Percentiles rank a stretch among this genome's conserved stretches.
Evolutionary conservation across 1,140 invertebrate species (phyloP).

Genomic region (Alviniconcha marisindica): DNA sequence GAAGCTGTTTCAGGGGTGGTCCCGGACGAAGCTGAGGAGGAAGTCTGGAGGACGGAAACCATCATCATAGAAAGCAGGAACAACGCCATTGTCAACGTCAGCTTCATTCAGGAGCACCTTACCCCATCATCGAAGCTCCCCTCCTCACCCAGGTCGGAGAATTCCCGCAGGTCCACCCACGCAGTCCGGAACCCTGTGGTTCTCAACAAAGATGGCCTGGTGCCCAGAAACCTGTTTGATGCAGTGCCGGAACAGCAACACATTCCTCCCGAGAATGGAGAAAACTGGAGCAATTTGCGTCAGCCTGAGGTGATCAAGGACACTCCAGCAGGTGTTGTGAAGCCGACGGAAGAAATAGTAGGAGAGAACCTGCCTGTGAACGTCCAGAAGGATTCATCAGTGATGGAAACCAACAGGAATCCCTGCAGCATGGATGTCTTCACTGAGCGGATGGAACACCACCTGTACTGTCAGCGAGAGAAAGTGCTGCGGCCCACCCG

Average conservation of each 20-base stretch:
- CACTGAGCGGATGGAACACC: constrained; percentile 16
- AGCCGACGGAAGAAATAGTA: too few relatives aligned
- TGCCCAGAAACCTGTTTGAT: constrained; percentile 10
- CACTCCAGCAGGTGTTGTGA: too few relatives aligned
- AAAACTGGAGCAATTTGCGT: too few relatives aligned
- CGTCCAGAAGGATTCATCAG: too few relatives aligned
- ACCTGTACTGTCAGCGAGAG: not conserved
- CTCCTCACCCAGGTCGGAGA: constrained; percentile 55
- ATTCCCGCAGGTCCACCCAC: constrained; percentile 66
- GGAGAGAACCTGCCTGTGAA: too few relatives aligned
- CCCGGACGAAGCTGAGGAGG: not conserved
- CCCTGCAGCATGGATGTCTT: too few relatives aligned
- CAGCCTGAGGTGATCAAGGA: too few relatives aligned
- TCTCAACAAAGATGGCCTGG: constrained; percentile 30
- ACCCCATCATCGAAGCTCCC: constrained; percentile 60
- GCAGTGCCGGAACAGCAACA: not conserved
- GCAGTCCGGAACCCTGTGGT: constrained; percentile 62
- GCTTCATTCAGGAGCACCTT: too few relatives aligned
- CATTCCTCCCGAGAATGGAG: too few relatives aligned
- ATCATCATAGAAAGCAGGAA: constrained; percentile 24
- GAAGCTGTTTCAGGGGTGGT: not conserved
- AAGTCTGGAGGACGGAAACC: constrained; percentile 31
- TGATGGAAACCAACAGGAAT: too few relatives aligned
- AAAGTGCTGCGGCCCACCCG: not conserved
- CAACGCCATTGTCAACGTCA: constrained; percentile 23